A percentile compares a stretch with the other conserved stretches of the same genome.
Evolutionary conservation across 2,113 vertebrate species (phyloP).

Genomic region (Astur gentilis): DNA sequence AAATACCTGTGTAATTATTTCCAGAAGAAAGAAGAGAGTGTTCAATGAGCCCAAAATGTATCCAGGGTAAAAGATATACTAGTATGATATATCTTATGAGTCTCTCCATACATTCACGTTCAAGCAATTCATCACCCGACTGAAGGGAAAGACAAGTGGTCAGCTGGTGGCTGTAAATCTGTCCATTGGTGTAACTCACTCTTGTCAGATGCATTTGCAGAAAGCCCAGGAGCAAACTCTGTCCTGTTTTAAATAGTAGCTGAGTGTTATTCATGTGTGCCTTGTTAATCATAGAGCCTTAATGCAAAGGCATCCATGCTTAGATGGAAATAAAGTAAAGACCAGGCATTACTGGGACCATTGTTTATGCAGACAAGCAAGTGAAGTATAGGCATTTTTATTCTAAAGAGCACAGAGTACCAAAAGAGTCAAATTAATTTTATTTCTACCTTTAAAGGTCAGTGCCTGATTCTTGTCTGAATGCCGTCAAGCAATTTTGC

Average conservation of each 20-base stretch:
- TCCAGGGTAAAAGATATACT: not conserved
- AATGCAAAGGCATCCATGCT: not conserved
- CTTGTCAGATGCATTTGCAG: not conserved
- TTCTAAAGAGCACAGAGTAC: not conserved
- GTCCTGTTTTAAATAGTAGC: not conserved
- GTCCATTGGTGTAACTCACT: not conserved
- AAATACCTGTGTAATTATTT: not conserved
- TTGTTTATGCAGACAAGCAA: not conserved
- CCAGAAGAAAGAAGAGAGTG: not conserved
- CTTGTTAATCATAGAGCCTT: not conserved
- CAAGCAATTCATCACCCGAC: not conserved
- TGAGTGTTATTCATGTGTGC: not conserved
- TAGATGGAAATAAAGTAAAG: not conserved
- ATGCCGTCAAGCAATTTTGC: not conserved
- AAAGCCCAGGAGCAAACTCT: not conserved
- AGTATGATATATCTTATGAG: not conserved
- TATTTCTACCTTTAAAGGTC: not conserved
- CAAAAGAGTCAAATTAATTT: not conserved
- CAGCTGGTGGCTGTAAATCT: slow-evolving; percentile 16
- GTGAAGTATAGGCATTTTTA: not conserved
- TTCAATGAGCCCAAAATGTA: not conserved
- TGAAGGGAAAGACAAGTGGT: not conserved
- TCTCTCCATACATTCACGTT: not conserved
- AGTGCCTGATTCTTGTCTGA: not conserved
- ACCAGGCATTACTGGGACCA: not conserved